A percentile compares a stretch with the other conserved stretches of the same genome.
phyloP scores from a whole-genome alignment of 1,140 invertebrate genomes.

The Maconellicoccus hirsutus region DNA sequence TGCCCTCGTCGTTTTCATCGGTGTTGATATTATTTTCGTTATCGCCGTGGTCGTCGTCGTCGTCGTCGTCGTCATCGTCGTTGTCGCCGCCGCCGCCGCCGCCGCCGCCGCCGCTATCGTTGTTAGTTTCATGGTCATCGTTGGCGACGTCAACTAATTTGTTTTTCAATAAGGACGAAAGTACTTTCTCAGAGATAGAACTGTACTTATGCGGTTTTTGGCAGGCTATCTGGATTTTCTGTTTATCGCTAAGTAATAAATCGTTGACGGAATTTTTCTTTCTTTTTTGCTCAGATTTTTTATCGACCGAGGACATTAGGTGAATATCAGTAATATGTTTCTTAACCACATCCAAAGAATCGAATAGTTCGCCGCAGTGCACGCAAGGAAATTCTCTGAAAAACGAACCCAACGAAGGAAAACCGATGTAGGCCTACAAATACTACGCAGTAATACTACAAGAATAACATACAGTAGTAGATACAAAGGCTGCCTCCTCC shows the following conservation, averaged over 20 bases:
- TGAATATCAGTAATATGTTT: constrained; percentile 10
- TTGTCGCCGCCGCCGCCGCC: too few species aligned
- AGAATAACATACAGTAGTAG: too few species aligned
- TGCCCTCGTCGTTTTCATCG: too few species aligned
- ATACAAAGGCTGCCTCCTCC: too few species aligned
- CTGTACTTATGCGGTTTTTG: constrained; percentile 11
- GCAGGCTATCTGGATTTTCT: not conserved
- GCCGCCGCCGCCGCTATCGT: too few species aligned
- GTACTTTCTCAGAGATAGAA: constrained; percentile 4
- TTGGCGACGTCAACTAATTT: too few species aligned
- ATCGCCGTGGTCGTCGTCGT: too few species aligned
- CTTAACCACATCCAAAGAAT: not conserved
- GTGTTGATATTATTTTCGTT: not conserved
- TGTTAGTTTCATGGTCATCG: too few species aligned
- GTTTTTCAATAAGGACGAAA: not conserved
- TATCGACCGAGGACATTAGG: not conserved
- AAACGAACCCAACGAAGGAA: not conserved
- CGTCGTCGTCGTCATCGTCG: too few species aligned
- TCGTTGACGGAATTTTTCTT: not conserved
- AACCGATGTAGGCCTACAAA: too few species aligned
- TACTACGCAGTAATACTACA: too few species aligned
- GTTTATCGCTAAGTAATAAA: not conserved
- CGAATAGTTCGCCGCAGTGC: not conserved
- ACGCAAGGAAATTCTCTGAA: not conserved
- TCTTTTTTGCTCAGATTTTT: not conserved